Evolutionary conservation across 2,797 vertebrate species (phyloP), one percentile per base, ranked within the genome.

Genomic region (Schizopygopsis malacanthus): DNA sequence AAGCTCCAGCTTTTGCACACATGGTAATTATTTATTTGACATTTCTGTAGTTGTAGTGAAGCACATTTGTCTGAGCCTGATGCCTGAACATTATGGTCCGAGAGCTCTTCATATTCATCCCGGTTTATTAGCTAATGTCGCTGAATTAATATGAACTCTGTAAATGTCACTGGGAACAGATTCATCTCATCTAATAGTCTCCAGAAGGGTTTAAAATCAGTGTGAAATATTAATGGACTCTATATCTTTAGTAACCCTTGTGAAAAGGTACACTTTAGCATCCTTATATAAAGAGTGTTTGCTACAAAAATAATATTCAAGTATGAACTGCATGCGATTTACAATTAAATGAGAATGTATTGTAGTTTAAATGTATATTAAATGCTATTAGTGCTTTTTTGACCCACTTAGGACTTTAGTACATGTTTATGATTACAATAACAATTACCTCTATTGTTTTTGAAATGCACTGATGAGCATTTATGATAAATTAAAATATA

Each of bases 91-190:
- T 59, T 59, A 73, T 47, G 15, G 25, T 4, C 65, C 71, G 41
- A 52, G 47, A 65, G 28, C n/a, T 37, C 25, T 15, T 52, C 8
- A n/a, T 5, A 77, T 81, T 72, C 18, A 70, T 82, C 15, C 59
- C 56, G 25, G 15, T 83, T 79, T 72, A 85, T 87, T 39, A 56
- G 37, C 6, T 50, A 59, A 80, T 67, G 61, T 28, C 4, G 2
- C 54, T 73, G 20, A 28, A 41, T 85, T 47, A 56, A 33, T 18
- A 50, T 61, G n/a, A 61, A 70, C 33, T 82, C 54, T 88, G 11
- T 54, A 83, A 83, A 81, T 73, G 87, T 78, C 63, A 73, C 16
- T 13, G 9, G n/a, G 47, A 82, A 59, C n/a, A 56, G 7, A 72
- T 72, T 41, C 13, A 76, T 33, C 37, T 52, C 22, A 86, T 73